Base-by-base conservation (phyloP, 2,113 vertebrate genomes). In the Pao palembangensis region DNA sequence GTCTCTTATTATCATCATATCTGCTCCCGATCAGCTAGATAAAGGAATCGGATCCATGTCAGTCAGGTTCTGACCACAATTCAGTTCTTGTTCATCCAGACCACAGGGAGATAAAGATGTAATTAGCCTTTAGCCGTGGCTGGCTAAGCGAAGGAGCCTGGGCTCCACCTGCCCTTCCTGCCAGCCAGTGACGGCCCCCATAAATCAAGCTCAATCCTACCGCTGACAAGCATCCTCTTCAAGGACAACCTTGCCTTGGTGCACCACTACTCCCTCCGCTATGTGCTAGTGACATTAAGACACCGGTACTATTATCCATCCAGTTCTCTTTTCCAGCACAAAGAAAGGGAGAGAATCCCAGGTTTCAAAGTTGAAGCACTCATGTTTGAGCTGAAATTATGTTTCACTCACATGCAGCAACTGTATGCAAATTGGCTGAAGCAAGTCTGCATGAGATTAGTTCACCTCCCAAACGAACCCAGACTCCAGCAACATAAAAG, bases 131-230 rank as follows among this genome's bases (percentile, higher is more conserved):
- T 75, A 78, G 84, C 81, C 77, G 80, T 69, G 83, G 73, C 73
- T 87, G 75, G 79, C 81, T 85, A 85, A 86, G 85, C 65, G 80
- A 85, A 72, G 75, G 64, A 76, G 76, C 79, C 72, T 51, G 17
- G 54, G 64, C 79, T 73, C 82, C 81, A 79, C 82, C 78, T 71
- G 72, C 80, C 84, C 78, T 81, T 78, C 83, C 86, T 76, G 80
- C 76, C 84, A 80, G 74, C 78, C 69, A 57, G 58, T 72, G 82
- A 85, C 81, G 71, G 73, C 75, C 77, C 81, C 80, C 78, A 89
- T 90, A 89, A 91, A 91, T 91, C 87, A 89, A 86, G 60, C 83
- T 85, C 87, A 87, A 82, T 84, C 83, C 83, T 54, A 78, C 67
- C 79, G 8, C 75, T 87, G 86, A 85, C 88, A 85, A 87, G 80